Percentiles rank a stretch among this genome's conserved stretches.
phyloP scores from a whole-genome alignment of 2,113 vertebrate species.

The Montifringilla adamsi region DNA sequence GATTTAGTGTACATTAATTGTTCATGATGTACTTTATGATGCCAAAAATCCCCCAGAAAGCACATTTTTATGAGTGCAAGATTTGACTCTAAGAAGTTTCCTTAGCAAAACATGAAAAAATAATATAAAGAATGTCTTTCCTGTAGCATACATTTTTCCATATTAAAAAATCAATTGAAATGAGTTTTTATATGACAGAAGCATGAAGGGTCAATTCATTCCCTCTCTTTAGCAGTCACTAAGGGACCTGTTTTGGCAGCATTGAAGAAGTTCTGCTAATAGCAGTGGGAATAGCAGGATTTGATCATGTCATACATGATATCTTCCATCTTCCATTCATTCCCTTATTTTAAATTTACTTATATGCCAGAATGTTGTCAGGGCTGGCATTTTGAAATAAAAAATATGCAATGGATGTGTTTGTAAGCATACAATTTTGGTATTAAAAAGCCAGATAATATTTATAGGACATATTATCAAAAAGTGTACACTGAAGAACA shows the following conservation, averaged over 20 bases:
- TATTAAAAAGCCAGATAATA: neutral
- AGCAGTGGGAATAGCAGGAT: neutral
- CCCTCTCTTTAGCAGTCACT: slow-evolving; percentile 34
- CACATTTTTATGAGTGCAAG: neutral
- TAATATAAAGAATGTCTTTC: neutral
- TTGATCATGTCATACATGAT: neutral
- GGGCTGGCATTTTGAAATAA: neutral
- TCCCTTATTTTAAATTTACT: neutral
- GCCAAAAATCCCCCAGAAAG: neutral
- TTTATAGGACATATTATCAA: neutral
- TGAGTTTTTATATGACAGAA: slow-evolving; percentile 11
- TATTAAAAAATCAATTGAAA: slow-evolving; percentile 56
- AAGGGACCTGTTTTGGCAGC: slow-evolving; percentile 2
- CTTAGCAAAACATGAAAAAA: slow-evolving; percentile 11
- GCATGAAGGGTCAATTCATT: slow-evolving; percentile 39
- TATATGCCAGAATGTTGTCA: neutral
- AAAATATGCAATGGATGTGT: neutral
- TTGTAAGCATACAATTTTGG: neutral
- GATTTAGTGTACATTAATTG: slow-evolving; percentile 15
- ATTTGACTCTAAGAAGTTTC: slow-evolving; percentile 3
- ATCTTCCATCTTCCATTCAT: neutral
- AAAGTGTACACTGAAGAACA: neutral
- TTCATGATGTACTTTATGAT: neutral
- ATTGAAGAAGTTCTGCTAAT: neutral
- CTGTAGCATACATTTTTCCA: neutral